phyloP scores from a whole-genome alignment of 2,888 invertebrate genomes.

The Autographa gamma region DNA sequence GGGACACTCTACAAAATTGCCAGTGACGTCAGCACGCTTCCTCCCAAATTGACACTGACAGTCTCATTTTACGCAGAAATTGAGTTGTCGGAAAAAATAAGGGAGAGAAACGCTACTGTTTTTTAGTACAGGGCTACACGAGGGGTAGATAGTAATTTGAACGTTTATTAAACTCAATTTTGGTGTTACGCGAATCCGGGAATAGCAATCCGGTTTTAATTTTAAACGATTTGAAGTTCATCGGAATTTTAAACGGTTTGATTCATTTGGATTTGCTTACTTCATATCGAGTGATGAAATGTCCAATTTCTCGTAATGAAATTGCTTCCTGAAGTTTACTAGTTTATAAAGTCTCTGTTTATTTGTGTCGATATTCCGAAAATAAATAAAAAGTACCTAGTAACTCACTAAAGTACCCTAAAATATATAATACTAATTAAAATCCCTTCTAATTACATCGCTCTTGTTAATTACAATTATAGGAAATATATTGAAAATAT shows the following conservation, averaged over 20 bases:
- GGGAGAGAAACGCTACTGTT: slow-evolving; percentile 36
- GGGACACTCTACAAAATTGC: slow-evolving; percentile 54
- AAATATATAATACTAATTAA: no score
- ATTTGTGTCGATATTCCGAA: no score
- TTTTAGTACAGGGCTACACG: slow-evolving; percentile 41
- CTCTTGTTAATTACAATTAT: no score
- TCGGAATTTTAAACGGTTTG: background rate
- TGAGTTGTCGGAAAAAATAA: slow-evolving; percentile 59
- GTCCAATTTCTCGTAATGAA: background rate
- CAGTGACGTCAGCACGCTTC: slow-evolving; percentile 48
- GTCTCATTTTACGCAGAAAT: slow-evolving; percentile 61
- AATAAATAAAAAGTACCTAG: no score
- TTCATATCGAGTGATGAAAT: background rate
- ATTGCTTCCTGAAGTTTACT: background rate
- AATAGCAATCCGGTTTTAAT: slow-evolving; percentile 19
- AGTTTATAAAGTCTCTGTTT: no score
- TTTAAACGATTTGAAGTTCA: background rate
- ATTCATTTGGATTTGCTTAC: background rate
- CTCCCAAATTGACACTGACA: slow-evolving; percentile 60
- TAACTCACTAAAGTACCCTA: no score
- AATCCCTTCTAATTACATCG: no score
- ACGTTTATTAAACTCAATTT: slow-evolving; percentile 38
- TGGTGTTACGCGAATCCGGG: slow-evolving; percentile 9
- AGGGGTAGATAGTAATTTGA: slow-evolving; percentile 36
- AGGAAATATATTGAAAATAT: no score